phyloP scores from a whole-genome alignment of 2,113 vertebrate species.

The Ochotona curzoniae region DNA sequence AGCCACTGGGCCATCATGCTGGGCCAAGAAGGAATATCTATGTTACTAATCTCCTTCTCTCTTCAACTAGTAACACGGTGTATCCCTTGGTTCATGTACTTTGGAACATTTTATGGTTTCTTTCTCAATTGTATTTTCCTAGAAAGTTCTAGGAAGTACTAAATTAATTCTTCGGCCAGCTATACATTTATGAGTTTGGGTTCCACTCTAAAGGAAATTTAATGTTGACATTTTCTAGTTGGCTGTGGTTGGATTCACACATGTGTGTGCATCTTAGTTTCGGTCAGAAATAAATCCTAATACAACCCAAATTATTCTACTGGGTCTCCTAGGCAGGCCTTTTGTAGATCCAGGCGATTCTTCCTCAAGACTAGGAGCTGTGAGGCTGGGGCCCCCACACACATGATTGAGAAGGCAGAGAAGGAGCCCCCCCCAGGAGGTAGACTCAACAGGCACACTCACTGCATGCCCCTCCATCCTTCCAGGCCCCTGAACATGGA shows the following conservation, averaged over 20 bases:
- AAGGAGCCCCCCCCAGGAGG: background rate
- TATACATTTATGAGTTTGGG: background rate
- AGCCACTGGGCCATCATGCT: too few species aligned
- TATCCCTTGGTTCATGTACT: background rate
- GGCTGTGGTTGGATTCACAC: background rate
- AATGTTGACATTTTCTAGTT: background rate
- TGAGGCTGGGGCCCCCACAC: background rate
- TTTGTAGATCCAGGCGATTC: background rate
- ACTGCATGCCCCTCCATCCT: background rate
- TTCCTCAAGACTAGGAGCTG: background rate
- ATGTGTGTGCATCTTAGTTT: background rate
- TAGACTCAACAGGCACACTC: background rate
- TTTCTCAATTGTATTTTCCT: background rate
- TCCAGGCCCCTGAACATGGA: background rate
- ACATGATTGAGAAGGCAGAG: background rate
- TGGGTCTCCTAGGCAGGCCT: background rate
- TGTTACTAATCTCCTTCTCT: background rate
- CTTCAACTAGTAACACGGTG: background rate
- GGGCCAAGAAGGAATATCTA: too few species aligned
- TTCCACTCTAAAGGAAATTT: background rate
- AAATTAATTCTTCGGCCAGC: background rate
- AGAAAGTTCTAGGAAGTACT: background rate
- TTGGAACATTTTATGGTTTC: background rate
- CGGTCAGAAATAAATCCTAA: background rate
- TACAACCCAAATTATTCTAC: background rate